phyloP scores from a whole-genome alignment of 1,140 invertebrate genomes.

The Mizuhopecten yessoensis region DNA sequence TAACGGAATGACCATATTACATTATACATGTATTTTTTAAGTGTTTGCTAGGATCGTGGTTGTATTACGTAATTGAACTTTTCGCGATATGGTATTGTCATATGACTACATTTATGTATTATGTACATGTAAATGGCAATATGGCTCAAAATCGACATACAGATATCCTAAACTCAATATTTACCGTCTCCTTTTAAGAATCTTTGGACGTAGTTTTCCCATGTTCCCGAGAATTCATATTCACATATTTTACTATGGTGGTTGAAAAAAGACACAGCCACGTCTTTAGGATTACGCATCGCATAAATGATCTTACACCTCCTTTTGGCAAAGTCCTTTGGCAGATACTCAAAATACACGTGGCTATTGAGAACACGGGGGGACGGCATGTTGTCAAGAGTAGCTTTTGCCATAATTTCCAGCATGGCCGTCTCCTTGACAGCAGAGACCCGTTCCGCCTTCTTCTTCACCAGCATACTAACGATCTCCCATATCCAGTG shows the following conservation, averaged over 20 bases:
- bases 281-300: conserved; percentile 74
- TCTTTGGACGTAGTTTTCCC: conserved; percentile 68
- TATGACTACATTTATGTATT: no score
- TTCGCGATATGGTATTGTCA: no score
- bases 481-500: conserved; percentile 77
- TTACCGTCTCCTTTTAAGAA: conserved; percentile 72
- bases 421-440: conserved; percentile 71
- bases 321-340: conserved; percentile 61
- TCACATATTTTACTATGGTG: conserved; percentile 65
- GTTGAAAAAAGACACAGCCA: conserved; percentile 73
- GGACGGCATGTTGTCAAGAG: conserved; percentile 62
- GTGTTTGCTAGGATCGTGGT: no score
- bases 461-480: conserved; percentile 63
- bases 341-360: conserved; percentile 63
- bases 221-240: conserved; percentile 71
- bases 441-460: conserved; percentile 61
- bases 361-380: conserved; percentile 76
- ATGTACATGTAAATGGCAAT: no score
- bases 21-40: no score
- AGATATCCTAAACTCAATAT: not conserved
- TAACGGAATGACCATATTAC: no score
- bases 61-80: no score
- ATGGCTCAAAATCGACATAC: no score
- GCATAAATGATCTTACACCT: conserved; percentile 73
- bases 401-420: conserved; percentile 69